Base-by-base conservation (phyloP, 1,140 invertebrate species). In the Aporrectodea caliginosa region DNA sequence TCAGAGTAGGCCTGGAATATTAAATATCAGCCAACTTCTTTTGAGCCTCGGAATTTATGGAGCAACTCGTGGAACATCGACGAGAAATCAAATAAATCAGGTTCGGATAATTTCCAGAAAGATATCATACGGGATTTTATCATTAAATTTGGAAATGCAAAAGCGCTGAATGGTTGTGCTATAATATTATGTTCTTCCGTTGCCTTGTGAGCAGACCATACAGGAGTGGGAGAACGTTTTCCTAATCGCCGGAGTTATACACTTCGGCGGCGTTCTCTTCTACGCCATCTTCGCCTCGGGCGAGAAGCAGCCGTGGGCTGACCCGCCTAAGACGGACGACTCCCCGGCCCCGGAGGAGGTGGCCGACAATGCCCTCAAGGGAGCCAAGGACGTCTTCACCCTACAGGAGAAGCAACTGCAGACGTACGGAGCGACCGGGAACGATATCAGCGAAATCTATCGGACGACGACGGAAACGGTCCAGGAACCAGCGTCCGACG, bases 241-340 rank as follows among this genome's bases (percentile, higher is more conserved):
- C 86, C 92, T 98, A 2, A 92, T 99, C 85, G 97, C 98, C 1
- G 94, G 95, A 0, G 91, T 93, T 70, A 96, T 99, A 68, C 98
- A 99, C 88, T 94, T 98, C 84, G 90, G 93, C 72, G 98, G 98
- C 0, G 96, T 99, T 69, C 93, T 93, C 33, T 99, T 99, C 87
- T 99, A 99, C 85, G 97, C 91, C 0, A 91, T 98, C 72, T 99
- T 98, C 85, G 98, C 98, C 6, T 98, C 96, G 0, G 98, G 98
- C 6, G 98, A 98, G 85, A 90, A 98, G 73, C 97, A 99, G 88
- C 91, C 93, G 0, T 99, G 97, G 97, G 96, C 96, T 0, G 96
- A 98, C 35, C 85, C 87, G 27, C 84, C 85, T 29, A 6, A 22
- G 43, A 82, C 22, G 12, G 43, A 81, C 68, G 43, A 22, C 43